These are phyloP conservation scores for Drosophila murphyi DNA, from an alignment of 1,140 invertebrate genomes.

Conservation along the genomic window DNA sequence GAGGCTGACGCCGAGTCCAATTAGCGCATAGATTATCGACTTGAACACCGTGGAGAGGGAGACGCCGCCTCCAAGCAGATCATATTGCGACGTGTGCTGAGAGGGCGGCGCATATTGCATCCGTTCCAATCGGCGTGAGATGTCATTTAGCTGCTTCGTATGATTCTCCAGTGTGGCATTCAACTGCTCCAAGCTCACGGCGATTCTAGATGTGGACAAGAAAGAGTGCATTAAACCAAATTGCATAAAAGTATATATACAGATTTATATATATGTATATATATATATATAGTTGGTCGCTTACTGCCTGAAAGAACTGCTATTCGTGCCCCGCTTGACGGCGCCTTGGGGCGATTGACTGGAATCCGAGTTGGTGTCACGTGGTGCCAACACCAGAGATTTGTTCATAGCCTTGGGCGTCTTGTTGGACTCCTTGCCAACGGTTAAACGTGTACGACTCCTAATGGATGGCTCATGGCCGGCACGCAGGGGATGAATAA, in stretches of 20 bases:
- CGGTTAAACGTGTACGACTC: conserved; percentile 18
- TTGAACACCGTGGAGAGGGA: conserved; percentile 59
- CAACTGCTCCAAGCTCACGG: conserved; percentile 65
- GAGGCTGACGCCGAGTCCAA: conserved; percentile 57
- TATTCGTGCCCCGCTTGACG: conserved; percentile 51
- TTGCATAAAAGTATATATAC: not conserved
- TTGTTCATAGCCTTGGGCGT: conserved; percentile 60
- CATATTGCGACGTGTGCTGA: conserved; percentile 18
- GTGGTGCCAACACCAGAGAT: conserved; percentile 49
- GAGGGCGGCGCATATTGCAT: conserved; percentile 69
- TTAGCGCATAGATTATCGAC: conserved; percentile 59
- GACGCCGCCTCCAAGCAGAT: conserved; percentile 49
- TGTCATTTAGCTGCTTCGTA: conserved; percentile 65
- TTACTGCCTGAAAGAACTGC: conserved; percentile 59
- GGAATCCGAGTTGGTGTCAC: conserved; percentile 78
- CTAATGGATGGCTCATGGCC: conserved; percentile 1
- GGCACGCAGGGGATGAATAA: conserved; percentile 82
- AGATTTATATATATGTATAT: not conserved
- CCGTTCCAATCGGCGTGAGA: conserved; percentile 66
- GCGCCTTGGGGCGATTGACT: conserved; percentile 74
- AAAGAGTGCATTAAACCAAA: not conserved
- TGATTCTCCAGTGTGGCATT: conserved; percentile 71
- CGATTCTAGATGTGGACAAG: conserved; percentile 40
- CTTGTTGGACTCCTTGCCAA: not conserved
- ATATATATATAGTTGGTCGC: not conserved